Percentiles rank a stretch among this genome's conserved stretches.
Conservation (phyloP, 2,797 vertebrate genomes). For the Emydoidea blandingii region DNA sequence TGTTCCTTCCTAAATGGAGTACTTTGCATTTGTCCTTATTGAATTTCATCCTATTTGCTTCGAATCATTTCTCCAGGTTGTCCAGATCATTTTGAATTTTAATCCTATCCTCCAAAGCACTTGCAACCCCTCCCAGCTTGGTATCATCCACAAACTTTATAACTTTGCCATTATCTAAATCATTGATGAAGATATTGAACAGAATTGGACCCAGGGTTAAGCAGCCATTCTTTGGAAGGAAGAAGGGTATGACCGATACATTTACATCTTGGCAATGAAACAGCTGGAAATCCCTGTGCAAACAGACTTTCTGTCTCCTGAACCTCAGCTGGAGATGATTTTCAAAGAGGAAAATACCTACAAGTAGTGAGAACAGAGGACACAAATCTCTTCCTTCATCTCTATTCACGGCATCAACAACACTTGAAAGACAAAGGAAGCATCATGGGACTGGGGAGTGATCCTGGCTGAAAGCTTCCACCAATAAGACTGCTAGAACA, state of each 20-base stretch:
- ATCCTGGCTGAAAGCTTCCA: not conserved
- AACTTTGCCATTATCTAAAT: too few species aligned
- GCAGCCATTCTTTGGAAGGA: not conserved
- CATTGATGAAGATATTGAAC: too few species aligned
- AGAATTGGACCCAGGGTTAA: too few species aligned
- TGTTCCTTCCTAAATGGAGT: too few species aligned
- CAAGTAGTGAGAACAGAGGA: not conserved
- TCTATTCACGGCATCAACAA: not conserved
- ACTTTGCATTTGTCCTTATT: too few species aligned
- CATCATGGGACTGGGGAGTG: not conserved
- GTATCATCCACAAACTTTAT: too few species aligned
- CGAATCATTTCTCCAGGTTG: too few species aligned
- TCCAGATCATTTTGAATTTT: too few species aligned
- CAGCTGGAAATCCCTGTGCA: not conserved
- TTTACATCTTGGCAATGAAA: not conserved
- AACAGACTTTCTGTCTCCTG: not conserved
- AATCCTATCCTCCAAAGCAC: too few species aligned
- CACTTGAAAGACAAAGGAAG: not conserved
- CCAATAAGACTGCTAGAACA: not conserved
- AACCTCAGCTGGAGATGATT: not conserved
- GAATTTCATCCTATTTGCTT: too few species aligned
- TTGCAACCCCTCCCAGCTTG: too few species aligned
- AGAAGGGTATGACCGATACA: not conserved
- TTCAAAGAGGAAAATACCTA: not conserved
- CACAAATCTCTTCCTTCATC: not conserved